These are phyloP conservation scores for Chrosomus eos DNA, from an alignment of 2,797 vertebrate genomes.

Conservation along the genomic window DNA sequence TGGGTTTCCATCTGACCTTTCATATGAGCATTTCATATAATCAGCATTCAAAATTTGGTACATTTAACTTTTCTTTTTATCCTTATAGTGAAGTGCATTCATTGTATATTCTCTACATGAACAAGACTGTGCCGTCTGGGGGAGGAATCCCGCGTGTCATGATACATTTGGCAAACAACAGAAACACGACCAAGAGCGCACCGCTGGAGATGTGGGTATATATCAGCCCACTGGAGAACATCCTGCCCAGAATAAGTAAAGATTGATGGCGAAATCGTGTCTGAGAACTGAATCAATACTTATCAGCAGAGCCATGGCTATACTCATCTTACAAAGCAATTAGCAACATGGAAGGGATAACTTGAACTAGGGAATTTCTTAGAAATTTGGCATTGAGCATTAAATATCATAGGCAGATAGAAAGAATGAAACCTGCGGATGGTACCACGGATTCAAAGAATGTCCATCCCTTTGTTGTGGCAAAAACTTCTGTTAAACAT, in stretches of 20 bases:
- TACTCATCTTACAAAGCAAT: conserved; percentile 50
- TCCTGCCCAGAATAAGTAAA: conserved; percentile 55
- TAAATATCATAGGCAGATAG: neutral
- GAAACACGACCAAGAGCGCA: conserved; percentile 5
- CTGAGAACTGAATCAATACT: conserved; percentile 63
- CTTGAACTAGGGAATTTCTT: conserved; percentile 27
- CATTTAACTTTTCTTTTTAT: neutral
- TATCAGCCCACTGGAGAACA: conserved; percentile 53
- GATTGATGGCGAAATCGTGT: conserved; percentile 58
- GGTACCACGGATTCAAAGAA: neutral
- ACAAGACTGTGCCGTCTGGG: neutral
- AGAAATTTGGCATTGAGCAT: conserved; percentile 24
- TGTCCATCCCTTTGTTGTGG: too few species aligned
- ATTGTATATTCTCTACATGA: conserved; percentile 30
- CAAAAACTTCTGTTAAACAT: too few species aligned
- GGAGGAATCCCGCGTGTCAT: conserved; percentile 3
- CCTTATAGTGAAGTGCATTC: neutral
- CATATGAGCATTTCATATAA: neutral
- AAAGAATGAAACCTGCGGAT: neutral
- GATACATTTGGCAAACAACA: conserved; percentile 32
- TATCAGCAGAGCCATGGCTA: conserved; percentile 53
- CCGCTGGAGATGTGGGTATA: neutral
- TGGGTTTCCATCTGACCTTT: neutral
- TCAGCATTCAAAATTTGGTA: neutral
- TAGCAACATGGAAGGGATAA: conserved; percentile 31